Conservation (phyloP, 2,888 invertebrate genomes). For the Apamea anceps region DNA sequence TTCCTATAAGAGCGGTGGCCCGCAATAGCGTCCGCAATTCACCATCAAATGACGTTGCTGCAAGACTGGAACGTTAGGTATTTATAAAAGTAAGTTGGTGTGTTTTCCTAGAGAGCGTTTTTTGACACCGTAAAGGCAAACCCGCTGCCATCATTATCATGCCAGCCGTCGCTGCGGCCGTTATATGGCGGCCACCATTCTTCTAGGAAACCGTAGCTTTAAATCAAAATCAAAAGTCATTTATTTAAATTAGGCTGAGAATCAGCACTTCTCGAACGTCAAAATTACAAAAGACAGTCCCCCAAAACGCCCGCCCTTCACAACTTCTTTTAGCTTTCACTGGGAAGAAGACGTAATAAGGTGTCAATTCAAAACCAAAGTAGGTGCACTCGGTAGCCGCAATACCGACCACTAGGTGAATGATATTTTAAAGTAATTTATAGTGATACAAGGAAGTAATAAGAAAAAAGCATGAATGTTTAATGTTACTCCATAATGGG, state of each 20-base stretch:
- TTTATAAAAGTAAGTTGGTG: neutral
- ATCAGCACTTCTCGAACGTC: too few relatives aligned
- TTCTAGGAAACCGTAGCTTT: neutral
- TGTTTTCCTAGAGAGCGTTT: neutral
- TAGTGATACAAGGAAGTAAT: slow-evolving; percentile 54
- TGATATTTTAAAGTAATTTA: slow-evolving; percentile 29
- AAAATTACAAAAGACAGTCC: too few relatives aligned
- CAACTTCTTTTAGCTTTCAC: too few relatives aligned
- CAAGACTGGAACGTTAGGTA: neutral
- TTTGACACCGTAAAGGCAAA: neutral
- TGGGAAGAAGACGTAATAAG: neutral
- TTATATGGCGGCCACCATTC: neutral
- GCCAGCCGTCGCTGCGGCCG: neutral
- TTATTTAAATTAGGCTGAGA: too few relatives aligned
- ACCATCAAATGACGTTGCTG: neutral
- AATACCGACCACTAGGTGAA: slow-evolving; percentile 22
- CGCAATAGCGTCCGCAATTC: neutral
- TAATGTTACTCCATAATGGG: slow-evolving; percentile 54
- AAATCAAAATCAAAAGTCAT: neutral
- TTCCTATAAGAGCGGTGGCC: neutral
- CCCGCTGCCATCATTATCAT: neutral
- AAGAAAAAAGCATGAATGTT: slow-evolving; percentile 43
- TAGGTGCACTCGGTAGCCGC: neutral
- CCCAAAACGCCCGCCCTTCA: too few relatives aligned
- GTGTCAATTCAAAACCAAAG: neutral